These are phyloP conservation scores for Hybognathus amarus DNA, from an alignment of 2,797 vertebrate genomes.

Conservation along the genomic window DNA sequence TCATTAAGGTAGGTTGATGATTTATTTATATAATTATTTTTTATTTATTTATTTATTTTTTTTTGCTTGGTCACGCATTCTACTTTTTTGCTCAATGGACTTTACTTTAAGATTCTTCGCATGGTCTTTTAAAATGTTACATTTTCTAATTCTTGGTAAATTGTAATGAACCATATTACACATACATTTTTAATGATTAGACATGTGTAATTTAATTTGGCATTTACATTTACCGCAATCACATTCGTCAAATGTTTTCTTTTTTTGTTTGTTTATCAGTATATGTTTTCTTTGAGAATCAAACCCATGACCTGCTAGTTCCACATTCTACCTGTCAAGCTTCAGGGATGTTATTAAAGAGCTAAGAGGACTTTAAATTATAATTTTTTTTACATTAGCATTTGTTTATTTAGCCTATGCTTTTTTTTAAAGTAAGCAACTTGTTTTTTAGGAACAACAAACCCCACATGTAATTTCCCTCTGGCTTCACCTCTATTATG, in stretches of 20 bases:
- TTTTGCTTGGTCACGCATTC: not conserved
- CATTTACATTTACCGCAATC: not conserved
- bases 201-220: not conserved
- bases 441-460: not conserved
- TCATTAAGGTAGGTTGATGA: no score
- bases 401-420: not conserved
- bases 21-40: no score
- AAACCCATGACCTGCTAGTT: not conserved
- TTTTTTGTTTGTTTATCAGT: not conserved
- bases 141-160: not conserved
- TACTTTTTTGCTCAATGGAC: not conserved
- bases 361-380: not conserved
- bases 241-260: not conserved
- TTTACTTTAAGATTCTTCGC: not conserved
- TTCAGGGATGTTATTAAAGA: not conserved
- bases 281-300: not conserved
- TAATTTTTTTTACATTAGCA: not conserved
- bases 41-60: no score
- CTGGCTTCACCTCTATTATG: slow-evolving; percentile 1
- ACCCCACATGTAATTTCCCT: not conserved
- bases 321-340: not conserved
- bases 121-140: not conserved
- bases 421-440: not conserved
- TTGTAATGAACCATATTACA: not conserved
- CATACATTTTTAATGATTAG: not conserved